Conservation (phyloP, 2,888 invertebrate genomes). For the Dascillus cervinus region DNA sequence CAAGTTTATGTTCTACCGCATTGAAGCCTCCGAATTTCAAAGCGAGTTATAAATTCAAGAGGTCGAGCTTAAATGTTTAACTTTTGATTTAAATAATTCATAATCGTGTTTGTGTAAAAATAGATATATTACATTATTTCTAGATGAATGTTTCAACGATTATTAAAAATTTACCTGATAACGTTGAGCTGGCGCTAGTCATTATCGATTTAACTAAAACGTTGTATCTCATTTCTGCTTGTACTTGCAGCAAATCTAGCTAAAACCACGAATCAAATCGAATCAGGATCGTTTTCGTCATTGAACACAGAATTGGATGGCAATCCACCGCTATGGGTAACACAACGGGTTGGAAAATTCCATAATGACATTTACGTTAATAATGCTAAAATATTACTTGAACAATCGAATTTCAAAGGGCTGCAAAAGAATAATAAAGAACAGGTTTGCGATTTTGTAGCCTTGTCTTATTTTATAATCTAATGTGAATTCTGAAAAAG, state of each 20-base stretch:
- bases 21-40: too few relatives aligned
- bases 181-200: too few relatives aligned
- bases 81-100: too few relatives aligned
- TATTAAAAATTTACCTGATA: too few relatives aligned
- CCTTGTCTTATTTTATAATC: background rate
- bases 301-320: constrained; percentile 65
- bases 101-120: too few relatives aligned
- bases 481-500: constrained; percentile 42
- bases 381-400: constrained; percentile 70
- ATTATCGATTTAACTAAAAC: too few relatives aligned
- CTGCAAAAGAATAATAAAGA: constrained; percentile 51
- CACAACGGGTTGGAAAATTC: constrained; percentile 52
- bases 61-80: too few relatives aligned
- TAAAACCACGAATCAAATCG: constrained; percentile 59
- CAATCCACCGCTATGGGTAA: constrained; percentile 80
- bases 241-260: constrained; percentile 65
- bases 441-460: constrained; percentile 45
- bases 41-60: too few relatives aligned
- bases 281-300: constrained; percentile 42
- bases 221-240: too few relatives aligned
- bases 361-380: constrained; percentile 77
- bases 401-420: constrained; percentile 59
- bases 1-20: too few relatives aligned
- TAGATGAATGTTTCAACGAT: too few relatives aligned
- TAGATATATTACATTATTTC: too few relatives aligned